Conservation (phyloP, 2,888 invertebrate species). For the Xestia xanthographa region DNA sequence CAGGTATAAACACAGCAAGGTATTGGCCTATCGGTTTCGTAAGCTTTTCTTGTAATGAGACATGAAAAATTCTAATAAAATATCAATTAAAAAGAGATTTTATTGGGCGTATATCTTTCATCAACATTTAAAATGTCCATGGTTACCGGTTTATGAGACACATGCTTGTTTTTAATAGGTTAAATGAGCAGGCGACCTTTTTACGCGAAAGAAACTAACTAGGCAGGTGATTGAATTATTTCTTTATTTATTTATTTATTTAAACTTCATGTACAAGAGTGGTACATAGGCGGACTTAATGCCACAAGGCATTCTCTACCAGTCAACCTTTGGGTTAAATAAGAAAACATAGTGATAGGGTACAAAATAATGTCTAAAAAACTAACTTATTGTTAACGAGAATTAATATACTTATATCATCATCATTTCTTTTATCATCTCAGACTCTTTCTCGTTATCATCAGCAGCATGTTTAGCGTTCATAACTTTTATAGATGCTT, state of each 20-base stretch:
- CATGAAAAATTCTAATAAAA: slow-evolving; percentile 25
- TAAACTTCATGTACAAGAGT: too few species aligned
- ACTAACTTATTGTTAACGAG: too few species aligned
- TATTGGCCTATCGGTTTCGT: slow-evolving; percentile 23
- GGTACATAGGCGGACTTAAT: too few species aligned
- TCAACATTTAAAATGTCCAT: slow-evolving; percentile 12
- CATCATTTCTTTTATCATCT: too few species aligned
- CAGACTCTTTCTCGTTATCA: background rate
- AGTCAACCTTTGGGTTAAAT: too few species aligned
- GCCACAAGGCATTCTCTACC: too few species aligned
- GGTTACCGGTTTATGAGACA: slow-evolving; percentile 1
- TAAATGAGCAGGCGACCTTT: background rate
- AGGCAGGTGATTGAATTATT: background rate
- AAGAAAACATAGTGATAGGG: too few species aligned
- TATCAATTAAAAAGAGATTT: slow-evolving; percentile 28
- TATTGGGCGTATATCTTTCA: slow-evolving; percentile 25
- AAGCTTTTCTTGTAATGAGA: slow-evolving; percentile 27
- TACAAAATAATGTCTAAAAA: too few species aligned
- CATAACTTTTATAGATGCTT: background rate
- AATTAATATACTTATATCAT: too few species aligned
- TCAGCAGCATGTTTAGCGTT: background rate
- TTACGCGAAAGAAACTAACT: background rate
- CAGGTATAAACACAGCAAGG: slow-evolving; percentile 51
- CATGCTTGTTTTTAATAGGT: background rate
- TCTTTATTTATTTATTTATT: too few species aligned